These are phyloP conservation scores for Monodelphis domestica DNA, from an alignment of 2,797 vertebrate species.

Conservation along the genomic window DNA sequence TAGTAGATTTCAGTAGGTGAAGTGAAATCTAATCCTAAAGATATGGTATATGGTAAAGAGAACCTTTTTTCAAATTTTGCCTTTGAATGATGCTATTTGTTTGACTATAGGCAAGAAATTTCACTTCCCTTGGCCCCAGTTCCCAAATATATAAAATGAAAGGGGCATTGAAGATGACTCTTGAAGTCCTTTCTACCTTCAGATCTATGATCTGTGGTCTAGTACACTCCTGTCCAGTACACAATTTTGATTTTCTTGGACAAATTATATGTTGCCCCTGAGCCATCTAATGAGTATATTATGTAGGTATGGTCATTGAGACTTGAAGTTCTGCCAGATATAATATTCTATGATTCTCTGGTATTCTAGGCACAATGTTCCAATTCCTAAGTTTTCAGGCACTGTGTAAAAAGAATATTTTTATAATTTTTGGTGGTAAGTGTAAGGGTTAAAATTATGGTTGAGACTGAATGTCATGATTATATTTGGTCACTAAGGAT, in stretches of 20 bases:
- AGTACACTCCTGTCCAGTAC: too few relatives aligned
- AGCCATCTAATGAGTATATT: not conserved
- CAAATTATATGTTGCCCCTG: not conserved
- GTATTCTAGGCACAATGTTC: not conserved
- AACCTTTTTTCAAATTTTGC: not conserved
- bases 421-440: not conserved
- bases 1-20: not conserved
- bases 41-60: not conserved
- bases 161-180: not conserved
- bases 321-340: not conserved
- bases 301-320: not conserved
- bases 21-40: not conserved
- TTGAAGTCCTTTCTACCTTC: not conserved
- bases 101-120: not conserved
- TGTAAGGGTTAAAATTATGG: too few relatives aligned
- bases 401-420: not conserved
- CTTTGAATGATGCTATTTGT: not conserved
- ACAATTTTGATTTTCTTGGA: too few relatives aligned
- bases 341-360: not conserved
- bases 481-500: too few relatives aligned
- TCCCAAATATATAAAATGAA: not conserved
- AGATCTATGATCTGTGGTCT: not conserved
- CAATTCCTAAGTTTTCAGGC: not conserved
- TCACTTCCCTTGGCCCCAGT: not conserved
- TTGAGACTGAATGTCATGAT: too few relatives aligned